Evolutionary conservation across 1,140 invertebrate species (phyloP), one percentile per base, ranked within the genome.

Genomic region (Caligus rogercresseyi): DNA sequence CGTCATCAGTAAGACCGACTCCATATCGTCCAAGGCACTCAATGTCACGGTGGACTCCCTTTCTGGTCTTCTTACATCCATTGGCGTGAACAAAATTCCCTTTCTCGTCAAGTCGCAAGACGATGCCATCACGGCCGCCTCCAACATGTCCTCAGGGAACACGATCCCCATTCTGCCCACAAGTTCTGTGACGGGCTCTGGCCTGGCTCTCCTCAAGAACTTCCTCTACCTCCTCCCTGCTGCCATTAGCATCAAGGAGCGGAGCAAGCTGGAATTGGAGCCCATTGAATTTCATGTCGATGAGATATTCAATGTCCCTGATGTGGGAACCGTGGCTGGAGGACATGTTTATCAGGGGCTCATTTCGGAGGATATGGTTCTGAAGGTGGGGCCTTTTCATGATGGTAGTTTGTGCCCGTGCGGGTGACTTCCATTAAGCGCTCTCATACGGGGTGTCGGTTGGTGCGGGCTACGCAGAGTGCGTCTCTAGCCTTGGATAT

Each of bases 181-280:
- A n/a, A 96, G 91, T n/a, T 89, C 85, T 72, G 91, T 98, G 0
- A 89, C 82, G 15, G 94, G 94, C 1, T 77, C 81, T 60, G 89
- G 90, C 11, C 74, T 94, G 1, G 80, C 84, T 67, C 74, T 86
- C 25, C 74, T 94, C 1, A 85, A 85, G 62, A 83, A 79, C 59
- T 92, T 90, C 72, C 74, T 90, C 16, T 79, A 85, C 72, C 74
- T 83, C 31, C 69, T 86, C 3, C 83, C 86, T 19, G 84, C 85
- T 7, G 79, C 79, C 31, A 77, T 82, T 58, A 82, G 78, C 67
- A 73, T 76, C 26, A 80, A 80, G 52, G 85, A 88, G 68, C 77
- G 81, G 65, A 83, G 88, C 69, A 77, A 81, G 54, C 70, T 86
- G 18, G 81, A 85, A 67, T 79, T 82, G 74, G 84, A 87, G 69